Evolutionary conservation across 1,140 invertebrate species (phyloP), one percentile per base, ranked within the genome.

Genomic region (Glomeris maerens): DNA sequence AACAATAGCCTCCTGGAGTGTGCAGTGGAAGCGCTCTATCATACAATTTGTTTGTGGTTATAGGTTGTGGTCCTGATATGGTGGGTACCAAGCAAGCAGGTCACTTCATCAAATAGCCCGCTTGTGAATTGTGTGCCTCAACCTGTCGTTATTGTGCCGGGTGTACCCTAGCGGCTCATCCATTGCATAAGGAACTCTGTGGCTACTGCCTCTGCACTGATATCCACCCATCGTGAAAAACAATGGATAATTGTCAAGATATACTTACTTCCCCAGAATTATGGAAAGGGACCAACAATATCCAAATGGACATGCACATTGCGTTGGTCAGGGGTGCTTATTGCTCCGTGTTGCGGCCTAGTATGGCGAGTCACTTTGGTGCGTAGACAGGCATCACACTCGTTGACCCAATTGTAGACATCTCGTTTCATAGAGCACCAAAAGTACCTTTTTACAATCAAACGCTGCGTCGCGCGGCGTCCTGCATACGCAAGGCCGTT

Each of bases 81-180:
- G n/a, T n/a, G 65, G 62, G 39, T 61, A 54, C 31, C 60, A 60
- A 4, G 55, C 26, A n/a, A n/a, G 1, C 52, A 57, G n/a, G n/a
- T n/a, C n/a, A n/a, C n/a, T n/a, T n/a, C n/a, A n/a, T n/a, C n/a
- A n/a, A n/a, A n/a, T n/a, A 2, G 59, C 10, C 25, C 55, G 59
- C 46, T 66, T 20, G 44, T 57, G 40, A 72, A 72, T 50, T 67
- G 66, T 0, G 52, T 21, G 2, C 67, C 67, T 45, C 61, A 61
- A 50, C 73, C 68, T 0, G 65, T 68, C 0, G n/a, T n/a, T n/a
- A n/a, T n/a, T n/a, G n/a, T n/a, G n/a, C n/a, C n/a, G n/a, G n/a
- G n/a, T n/a, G n/a, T 31, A 2, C 70, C 68, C 53, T 63, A 72
- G 5, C 64, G 54, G 1, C 57, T 39, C 17, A 70, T 59, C 62